phyloP scores from a whole-genome alignment of 2,888 invertebrate species.

The Carterocephalus palaemon region DNA sequence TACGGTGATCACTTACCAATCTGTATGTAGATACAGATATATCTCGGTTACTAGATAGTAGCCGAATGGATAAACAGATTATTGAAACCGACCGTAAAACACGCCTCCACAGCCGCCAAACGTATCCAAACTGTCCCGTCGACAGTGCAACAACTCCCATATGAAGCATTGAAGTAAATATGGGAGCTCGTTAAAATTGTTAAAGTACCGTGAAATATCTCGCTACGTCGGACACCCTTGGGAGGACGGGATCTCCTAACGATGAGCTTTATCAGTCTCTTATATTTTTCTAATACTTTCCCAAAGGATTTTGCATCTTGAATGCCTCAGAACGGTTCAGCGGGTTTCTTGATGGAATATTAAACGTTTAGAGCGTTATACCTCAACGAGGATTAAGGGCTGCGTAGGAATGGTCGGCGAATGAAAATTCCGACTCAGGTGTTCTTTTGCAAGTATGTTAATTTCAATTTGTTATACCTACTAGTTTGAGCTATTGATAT shows the following conservation, averaged over 20 bases:
- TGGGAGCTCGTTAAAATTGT: constrained; percentile 76
- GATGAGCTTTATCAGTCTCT: constrained; percentile 52
- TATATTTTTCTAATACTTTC: constrained; percentile 71
- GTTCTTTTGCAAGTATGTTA: constrained; percentile 26
- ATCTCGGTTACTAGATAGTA: too few species aligned
- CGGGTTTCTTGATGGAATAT: constrained; percentile 53
- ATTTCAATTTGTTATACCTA: constrained; percentile 16
- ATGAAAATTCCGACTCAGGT: constrained; percentile 35
- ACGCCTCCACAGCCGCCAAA: too few species aligned
- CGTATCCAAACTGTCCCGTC: too few species aligned
- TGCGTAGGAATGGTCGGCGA: constrained; percentile 33
- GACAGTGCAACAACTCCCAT: constrained; percentile 9
- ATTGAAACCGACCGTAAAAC: too few species aligned
- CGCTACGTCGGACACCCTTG: constrained; percentile 66
- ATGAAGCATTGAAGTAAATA: constrained; percentile 63
- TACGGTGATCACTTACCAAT: too few species aligned
- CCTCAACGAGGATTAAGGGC: constrained; percentile 34
- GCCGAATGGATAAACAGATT: too few species aligned
- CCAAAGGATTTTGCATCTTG: constrained; percentile 62
- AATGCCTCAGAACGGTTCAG: constrained; percentile 47
- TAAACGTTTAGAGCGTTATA: constrained; percentile 38
- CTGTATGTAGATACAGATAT: too few species aligned
- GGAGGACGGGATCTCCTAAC: constrained; percentile 48
- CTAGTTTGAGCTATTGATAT: too few species aligned
- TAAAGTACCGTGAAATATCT: constrained; percentile 77